Evolutionary conservation across 2,888 invertebrate species (phyloP).

Genomic region (Drosophila cognata): DNA sequence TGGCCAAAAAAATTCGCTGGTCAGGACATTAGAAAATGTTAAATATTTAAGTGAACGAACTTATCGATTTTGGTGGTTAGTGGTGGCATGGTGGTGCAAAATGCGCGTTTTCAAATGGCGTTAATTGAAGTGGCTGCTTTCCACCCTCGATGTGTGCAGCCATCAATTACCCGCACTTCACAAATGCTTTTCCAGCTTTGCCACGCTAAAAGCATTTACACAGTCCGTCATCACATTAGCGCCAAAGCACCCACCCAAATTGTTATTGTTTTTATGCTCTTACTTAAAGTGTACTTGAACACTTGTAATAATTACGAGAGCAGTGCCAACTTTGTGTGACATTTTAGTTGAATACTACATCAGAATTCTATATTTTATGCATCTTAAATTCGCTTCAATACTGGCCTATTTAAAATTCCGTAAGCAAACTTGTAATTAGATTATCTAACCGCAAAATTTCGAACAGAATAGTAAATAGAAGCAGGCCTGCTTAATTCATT

Average conservation of each 20-base stretch:
- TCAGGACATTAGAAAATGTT: slow-evolving; percentile 47
- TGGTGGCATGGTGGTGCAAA: slow-evolving; percentile 15
- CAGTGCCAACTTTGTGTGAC: neutral
- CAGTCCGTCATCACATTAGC: slow-evolving; percentile 61
- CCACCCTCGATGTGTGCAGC: slow-evolving; percentile 43
- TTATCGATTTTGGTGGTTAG: slow-evolving; percentile 63
- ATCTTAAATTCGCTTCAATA: neutral
- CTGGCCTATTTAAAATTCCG: neutral
- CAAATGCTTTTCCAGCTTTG: slow-evolving; percentile 51
- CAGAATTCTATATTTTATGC: neutral
- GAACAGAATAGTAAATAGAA: neutral
- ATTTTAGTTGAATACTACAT: neutral
- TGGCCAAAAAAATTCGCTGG: slow-evolving; percentile 12
- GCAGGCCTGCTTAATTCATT: neutral
- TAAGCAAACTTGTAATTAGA: neutral
- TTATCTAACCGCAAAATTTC: neutral
- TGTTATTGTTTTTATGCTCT: slow-evolving; percentile 55
- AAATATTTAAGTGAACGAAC: slow-evolving; percentile 66
- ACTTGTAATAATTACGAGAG: slow-evolving; percentile 9
- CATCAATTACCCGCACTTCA: slow-evolving; percentile 73
- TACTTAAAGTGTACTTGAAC: slow-evolving; percentile 13
- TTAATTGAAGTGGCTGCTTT: slow-evolving; percentile 76
- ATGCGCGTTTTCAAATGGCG: slow-evolving; percentile 54
- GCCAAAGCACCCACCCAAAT: slow-evolving; percentile 46
- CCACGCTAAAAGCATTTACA: slow-evolving; percentile 70